phyloP scores from a whole-genome alignment of 2,113 vertebrate species.

The Sceloporus tristichus region DNA sequence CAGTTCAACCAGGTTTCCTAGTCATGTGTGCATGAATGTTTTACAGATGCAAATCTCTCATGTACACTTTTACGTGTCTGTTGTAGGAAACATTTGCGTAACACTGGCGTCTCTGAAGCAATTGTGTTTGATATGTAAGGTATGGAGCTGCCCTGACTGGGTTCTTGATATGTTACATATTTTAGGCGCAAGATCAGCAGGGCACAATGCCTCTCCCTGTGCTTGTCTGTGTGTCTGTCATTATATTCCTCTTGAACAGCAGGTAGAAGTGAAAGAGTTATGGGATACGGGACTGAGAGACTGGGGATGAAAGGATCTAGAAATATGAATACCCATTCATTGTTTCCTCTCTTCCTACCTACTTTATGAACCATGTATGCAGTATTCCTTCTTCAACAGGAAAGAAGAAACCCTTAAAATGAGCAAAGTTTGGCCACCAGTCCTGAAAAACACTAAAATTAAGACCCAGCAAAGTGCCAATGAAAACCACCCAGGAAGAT shows the following conservation, averaged over 20 bases:
- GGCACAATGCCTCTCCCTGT: neutral
- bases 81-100: neutral
- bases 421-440: too few species aligned
- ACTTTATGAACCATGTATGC: neutral
- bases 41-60: neutral
- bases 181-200: conserved; percentile 17
- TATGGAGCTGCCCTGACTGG: neutral
- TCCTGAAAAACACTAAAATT: too few species aligned
- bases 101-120: too few species aligned
- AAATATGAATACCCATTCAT: neutral
- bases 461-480: too few species aligned
- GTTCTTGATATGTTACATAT: neutral
- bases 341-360: too few species aligned
- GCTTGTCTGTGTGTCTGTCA: neutral
- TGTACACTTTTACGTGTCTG: neutral
- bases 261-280: neutral
- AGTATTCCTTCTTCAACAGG: neutral
- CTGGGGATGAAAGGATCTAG: neutral
- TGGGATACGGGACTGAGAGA: neutral
- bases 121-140: neutral
- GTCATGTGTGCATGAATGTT: neutral
- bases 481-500: too few species aligned
- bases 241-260: neutral
- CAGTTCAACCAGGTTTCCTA: neutral
- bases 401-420: too few species aligned